Conservation (phyloP, 2,888 invertebrate genomes). For the Cryptus viduatorius region DNA sequence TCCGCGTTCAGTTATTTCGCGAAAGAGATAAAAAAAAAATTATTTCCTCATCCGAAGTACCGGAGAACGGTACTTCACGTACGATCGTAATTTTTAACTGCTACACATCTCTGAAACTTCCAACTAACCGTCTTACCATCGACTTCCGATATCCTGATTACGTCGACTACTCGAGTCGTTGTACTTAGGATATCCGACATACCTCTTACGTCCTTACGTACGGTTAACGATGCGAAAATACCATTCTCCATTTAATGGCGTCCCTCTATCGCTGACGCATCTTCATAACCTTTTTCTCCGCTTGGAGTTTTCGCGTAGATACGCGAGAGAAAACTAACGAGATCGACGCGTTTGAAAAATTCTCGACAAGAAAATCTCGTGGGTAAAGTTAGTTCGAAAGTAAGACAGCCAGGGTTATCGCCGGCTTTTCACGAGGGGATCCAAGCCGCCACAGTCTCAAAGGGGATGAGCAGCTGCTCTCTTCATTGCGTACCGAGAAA, state of each 20-base stretch:
- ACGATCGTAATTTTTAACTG: conserved; percentile 12
- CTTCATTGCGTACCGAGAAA: neutral
- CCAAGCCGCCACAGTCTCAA: neutral
- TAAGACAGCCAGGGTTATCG: neutral
- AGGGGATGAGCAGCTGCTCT: neutral
- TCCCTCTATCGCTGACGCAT: conserved; percentile 7
- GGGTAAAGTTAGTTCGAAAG: neutral
- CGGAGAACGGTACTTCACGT: neutral
- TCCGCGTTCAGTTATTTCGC: neutral
- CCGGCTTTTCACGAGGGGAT: neutral
- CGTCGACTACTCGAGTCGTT: neutral
- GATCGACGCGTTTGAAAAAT: conserved; percentile 22
- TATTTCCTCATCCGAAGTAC: neutral
- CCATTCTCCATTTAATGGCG: conserved; percentile 29
- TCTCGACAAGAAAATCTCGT: conserved; percentile 30
- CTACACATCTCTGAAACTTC: conserved; percentile 1
- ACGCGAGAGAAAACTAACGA: conserved; percentile 38
- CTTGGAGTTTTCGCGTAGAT: neutral
- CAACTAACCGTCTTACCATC: neutral
- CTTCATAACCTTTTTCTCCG: neutral
- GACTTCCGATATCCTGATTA: conserved; percentile 13
- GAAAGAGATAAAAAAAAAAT: neutral
- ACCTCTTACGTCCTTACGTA: neutral
- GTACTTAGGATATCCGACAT: neutral
- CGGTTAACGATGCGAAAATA: conserved; percentile 47